These are phyloP conservation scores for Geopemphigus sp. DNA, from an alignment of 1,140 invertebrate species.

Conservation along the genomic window DNA sequence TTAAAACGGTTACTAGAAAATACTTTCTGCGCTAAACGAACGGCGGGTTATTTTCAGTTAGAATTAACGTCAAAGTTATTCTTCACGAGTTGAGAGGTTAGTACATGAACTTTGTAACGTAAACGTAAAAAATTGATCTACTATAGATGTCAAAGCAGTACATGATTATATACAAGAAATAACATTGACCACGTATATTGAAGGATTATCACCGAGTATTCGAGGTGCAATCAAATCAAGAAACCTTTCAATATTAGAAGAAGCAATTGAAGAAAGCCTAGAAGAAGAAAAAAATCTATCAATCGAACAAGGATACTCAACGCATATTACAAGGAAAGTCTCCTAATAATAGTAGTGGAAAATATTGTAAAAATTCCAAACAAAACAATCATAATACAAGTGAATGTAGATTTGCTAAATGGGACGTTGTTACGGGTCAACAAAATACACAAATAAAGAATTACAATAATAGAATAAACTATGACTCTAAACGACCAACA, in stretches of 20 bases:
- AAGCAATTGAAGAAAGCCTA: not conserved
- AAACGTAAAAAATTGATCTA: not conserved
- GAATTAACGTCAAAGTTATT: constrained; percentile 5
- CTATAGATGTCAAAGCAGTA: no score
- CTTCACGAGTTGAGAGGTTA: not conserved
- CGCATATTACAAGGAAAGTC: not conserved
- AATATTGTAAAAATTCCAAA: constrained; percentile 21
- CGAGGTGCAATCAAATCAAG: not conserved
- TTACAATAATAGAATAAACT: no score
- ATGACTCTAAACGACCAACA: not conserved
- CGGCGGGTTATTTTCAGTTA: not conserved
- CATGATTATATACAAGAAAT: not conserved
- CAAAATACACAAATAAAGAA: not conserved
- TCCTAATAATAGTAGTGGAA: not conserved
- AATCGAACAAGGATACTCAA: not conserved
- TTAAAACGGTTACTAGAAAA: not conserved
- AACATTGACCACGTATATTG: not conserved
- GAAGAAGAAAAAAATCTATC: not conserved
- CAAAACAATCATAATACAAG: constrained; percentile 1
- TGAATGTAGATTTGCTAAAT: not conserved
- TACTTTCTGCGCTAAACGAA: not conserved
- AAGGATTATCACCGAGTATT: not conserved
- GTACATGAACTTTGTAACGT: not conserved
- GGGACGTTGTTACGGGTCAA: not conserved
- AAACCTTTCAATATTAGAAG: not conserved